Conservation (phyloP, 2,113 vertebrate species). For the Hemicordylus capensis region DNA sequence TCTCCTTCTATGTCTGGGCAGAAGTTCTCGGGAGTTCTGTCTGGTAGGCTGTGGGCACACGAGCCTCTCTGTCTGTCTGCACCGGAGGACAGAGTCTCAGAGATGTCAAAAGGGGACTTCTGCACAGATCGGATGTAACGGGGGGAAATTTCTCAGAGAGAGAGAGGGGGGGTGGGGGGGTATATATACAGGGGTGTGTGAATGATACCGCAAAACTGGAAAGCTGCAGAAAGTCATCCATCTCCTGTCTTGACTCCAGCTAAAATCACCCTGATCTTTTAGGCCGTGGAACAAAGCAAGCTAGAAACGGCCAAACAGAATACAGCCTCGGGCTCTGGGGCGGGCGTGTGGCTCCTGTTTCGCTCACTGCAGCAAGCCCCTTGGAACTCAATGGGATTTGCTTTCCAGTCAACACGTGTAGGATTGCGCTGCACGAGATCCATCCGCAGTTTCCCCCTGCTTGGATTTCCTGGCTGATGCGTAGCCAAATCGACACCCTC, state of each 20-base stretch:
- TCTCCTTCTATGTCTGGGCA: neutral
- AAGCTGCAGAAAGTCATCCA: constrained; percentile 26
- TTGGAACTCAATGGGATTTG: neutral
- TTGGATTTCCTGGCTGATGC: neutral
- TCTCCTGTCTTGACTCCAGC: constrained; percentile 18
- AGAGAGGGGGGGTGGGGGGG: neutral
- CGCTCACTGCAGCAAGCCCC: neutral
- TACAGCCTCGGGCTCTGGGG: neutral
- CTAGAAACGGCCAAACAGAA: neutral
- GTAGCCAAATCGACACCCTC: neutral
- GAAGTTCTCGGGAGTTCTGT: neutral
- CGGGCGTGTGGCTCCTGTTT: neutral
- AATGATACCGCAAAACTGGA: neutral
- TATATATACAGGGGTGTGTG: too few relatives aligned
- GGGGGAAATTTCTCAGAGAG: too few relatives aligned
- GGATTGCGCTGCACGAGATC: too few relatives aligned
- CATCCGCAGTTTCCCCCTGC: neutral
- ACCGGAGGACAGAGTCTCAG: neutral
- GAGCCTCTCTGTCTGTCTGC: too few relatives aligned
- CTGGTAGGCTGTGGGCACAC: neutral
- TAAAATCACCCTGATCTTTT: constrained; percentile 8
- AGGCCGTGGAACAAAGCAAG: constrained; percentile 17
- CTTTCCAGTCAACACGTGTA: neutral
- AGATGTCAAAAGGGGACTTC: neutral
- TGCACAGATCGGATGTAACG: too few relatives aligned